Base-by-base conservation (phyloP, 1,140 invertebrate species). In the Brachionus rubens region DNA sequence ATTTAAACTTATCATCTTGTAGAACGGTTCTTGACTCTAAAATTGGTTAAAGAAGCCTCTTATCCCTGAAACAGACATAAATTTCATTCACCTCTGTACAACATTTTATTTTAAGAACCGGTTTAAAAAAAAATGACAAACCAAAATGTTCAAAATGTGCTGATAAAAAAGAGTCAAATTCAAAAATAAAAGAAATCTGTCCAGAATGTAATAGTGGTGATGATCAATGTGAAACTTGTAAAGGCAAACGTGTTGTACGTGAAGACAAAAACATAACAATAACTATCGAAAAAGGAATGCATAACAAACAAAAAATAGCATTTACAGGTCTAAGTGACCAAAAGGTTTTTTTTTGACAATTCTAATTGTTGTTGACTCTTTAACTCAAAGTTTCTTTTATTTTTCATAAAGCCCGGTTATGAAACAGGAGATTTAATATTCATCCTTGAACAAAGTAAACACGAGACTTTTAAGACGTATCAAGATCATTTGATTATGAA, bases 401-500 rank as follows among this genome's bases (percentile, higher is more conserved):
- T 5, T 36, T 19, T 36, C 1, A 33, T 36, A n/a, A n/a, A 59
- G 54, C 54, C 54, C 36, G 54, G 54, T 36, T 59, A 33, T 59
- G 28, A 59, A 19, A 59, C 54, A n/a, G 54, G 54, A 16, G 54
- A 59, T 59, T 36, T 59, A 33, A 59, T 59, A 59, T 36, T 59
- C 36, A 40, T 59, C 1, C 36, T 59, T 16, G 54, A 59, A 33
- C 54, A 59, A 21, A 36, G n/a, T 33, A 59, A 59, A 59, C 54
- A 59, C 36, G 54, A 59, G 6, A 59, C 28, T 6, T 59, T 59
- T 59, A 59, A 33, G 16, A 59, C 28, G 16, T 16, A 59, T 19
- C 28, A 59, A 9, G 54, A 59, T 36, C 33, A 59, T 59, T 59
- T 59, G n/a, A 59, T 59, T n/a, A 59, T 59, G 54, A 59, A 59